Evolutionary conservation across 2,888 invertebrate species (phyloP).

Genomic region (Phania funesta): DNA sequence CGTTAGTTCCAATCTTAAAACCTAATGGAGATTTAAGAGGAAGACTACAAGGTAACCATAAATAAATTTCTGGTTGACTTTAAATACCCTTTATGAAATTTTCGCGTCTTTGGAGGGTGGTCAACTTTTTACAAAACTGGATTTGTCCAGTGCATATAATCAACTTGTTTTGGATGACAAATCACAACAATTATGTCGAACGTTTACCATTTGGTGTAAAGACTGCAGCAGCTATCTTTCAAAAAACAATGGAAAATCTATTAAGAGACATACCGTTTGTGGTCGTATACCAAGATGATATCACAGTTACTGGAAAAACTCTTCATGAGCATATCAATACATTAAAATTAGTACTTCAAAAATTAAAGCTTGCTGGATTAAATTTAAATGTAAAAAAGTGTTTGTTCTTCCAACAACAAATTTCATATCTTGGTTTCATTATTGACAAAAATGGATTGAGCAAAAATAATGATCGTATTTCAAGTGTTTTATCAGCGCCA

Average conservation of each 20-base stretch:
- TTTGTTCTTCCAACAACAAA: slow-evolving; percentile 35
- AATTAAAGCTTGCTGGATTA: slow-evolving; percentile 61
- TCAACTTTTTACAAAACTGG: not conserved
- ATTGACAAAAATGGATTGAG: too few relatives aligned
- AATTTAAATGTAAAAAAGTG: slow-evolving; percentile 69
- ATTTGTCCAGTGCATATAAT: not conserved
- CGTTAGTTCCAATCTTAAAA: too few relatives aligned
- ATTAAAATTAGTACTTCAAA: too few relatives aligned
- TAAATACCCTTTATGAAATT: not conserved
- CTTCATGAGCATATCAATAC: too few relatives aligned
- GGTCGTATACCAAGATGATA: too few relatives aligned
- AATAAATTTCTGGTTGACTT: not conserved
- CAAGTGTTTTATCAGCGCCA: slow-evolving; percentile 38
- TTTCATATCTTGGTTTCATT: slow-evolving; percentile 69
- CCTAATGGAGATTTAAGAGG: too few relatives aligned
- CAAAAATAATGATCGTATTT: slow-evolving; percentile 27
- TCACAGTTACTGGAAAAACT: too few relatives aligned
- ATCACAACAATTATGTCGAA: not conserved
- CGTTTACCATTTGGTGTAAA: too few relatives aligned
- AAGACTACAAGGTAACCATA: too few relatives aligned
- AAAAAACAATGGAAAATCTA: too few relatives aligned
- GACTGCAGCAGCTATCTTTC: too few relatives aligned
- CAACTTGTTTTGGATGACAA: not conserved
- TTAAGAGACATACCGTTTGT: too few relatives aligned
- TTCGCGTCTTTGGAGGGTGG: not conserved